Evolutionary conservation across 2,113 vertebrate species (phyloP).

Genomic region (Setophaga kirtlandii): DNA sequence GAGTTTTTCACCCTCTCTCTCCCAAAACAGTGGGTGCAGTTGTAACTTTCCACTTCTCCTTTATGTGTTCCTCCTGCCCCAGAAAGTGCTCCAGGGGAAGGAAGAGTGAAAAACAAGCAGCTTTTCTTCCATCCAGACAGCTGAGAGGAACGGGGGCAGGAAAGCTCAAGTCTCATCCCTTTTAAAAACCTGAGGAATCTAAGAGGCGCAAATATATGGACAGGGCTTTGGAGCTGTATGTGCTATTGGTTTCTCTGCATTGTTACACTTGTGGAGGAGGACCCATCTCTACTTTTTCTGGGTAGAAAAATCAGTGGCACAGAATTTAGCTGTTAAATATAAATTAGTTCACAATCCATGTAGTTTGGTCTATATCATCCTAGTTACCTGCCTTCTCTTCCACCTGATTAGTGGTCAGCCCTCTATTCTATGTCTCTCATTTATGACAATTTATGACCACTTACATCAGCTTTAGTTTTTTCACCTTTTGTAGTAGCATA

Average conservation of each 20-base stretch:
- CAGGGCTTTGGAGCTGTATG: neutral
- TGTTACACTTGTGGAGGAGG: neutral
- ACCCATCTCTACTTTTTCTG: neutral
- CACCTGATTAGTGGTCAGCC: neutral
- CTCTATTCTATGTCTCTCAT: neutral
- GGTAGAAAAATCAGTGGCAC: neutral
- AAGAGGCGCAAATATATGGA: neutral
- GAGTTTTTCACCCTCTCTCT: constrained; percentile 6
- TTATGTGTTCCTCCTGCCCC: neutral
- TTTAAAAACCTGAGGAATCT: neutral
- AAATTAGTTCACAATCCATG: neutral
- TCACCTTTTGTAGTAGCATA: neutral
- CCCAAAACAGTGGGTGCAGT: neutral
- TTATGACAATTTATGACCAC: neutral
- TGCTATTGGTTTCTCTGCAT: neutral
- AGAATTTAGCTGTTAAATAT: neutral
- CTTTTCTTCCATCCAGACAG: neutral
- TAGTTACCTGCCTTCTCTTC: neutral
- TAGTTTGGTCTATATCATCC: neutral
- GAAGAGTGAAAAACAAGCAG: neutral
- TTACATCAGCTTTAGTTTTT: neutral
- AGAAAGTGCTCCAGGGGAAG: neutral
- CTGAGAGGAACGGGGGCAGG: neutral
- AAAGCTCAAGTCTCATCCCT: neutral
- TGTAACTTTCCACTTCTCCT: constrained; percentile 38